Conservation (phyloP, 2,113 vertebrate species). For the Oncorhynchus tshawytscha region DNA sequence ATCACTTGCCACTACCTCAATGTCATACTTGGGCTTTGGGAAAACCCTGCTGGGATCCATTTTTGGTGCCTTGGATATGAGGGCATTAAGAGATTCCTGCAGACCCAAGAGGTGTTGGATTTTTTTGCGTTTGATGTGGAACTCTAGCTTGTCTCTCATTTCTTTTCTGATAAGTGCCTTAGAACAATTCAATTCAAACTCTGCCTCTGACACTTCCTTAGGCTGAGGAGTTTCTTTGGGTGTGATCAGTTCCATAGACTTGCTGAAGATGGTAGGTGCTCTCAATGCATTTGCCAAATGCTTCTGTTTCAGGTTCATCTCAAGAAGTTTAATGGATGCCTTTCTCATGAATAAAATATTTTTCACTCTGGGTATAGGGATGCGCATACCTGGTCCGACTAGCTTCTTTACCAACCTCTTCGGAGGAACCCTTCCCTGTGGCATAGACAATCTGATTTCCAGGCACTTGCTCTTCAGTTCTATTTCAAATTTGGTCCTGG, state of each 20-base stretch:
- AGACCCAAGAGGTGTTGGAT: constrained; percentile 18
- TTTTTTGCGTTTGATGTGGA: constrained; percentile 15
- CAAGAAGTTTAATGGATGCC: neutral
- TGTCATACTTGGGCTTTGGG: neutral
- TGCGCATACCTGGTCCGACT: neutral
- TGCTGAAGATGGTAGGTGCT: neutral
- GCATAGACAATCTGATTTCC: no score
- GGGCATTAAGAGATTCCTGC: neutral
- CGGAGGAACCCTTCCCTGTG: neutral
- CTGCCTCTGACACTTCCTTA: neutral
- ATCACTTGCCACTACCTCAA: no score
- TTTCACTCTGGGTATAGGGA: neutral
- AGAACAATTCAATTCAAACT: neutral
- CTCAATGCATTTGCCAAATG: constrained; percentile 11
- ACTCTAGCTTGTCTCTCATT: constrained; percentile 17
- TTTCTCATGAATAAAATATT: neutral
- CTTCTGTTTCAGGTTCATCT: constrained; percentile 17
- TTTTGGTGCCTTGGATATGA: neutral
- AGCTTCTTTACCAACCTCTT: neutral
- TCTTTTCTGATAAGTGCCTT: no score
- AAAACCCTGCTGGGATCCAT: neutral
- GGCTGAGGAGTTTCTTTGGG: neutral
- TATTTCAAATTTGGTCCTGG: no score
- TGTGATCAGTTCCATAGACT: neutral
- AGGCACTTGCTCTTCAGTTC: no score